These are phyloP conservation scores for Vannuccia rotundouncinata DNA, from an alignment of 2,888 invertebrate genomes.

Conservation along the genomic window DNA sequence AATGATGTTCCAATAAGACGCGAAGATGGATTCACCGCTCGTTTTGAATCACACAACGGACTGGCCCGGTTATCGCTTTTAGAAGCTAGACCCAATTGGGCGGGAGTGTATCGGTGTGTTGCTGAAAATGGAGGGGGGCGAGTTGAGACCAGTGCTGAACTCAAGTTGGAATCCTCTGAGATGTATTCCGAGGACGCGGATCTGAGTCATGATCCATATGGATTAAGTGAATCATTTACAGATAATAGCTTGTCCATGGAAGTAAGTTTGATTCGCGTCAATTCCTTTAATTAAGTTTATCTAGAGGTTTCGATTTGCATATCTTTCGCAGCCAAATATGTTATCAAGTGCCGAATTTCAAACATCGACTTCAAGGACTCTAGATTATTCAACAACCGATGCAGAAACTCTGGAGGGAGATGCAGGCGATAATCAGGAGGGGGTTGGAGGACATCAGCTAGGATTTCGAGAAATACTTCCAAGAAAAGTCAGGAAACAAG, in stretches of 20 bases:
- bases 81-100: not conserved
- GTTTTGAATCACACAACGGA: not conserved
- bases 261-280: no score
- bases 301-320: no score
- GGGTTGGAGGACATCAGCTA: not conserved
- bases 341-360: not conserved
- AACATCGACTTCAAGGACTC: not conserved
- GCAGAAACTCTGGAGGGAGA: not conserved
- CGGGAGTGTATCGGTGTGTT: conserved; percentile 1
- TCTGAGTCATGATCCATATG: not conserved
- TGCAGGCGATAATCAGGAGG: not conserved
- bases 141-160: not conserved
- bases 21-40: not conserved
- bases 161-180: not conserved
- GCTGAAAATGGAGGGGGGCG: not conserved
- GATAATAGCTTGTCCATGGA: not conserved
- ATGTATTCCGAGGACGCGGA: not conserved
- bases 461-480: not conserved
- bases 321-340: not conserved
- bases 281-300: no score
- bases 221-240: not conserved
- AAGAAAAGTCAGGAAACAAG: not conserved
- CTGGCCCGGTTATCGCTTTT: not conserved
- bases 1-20: not conserved
- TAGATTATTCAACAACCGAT: not conserved